Conservation (phyloP, 2,797 vertebrate genomes). For the Dermochelys coriacea region DNA sequence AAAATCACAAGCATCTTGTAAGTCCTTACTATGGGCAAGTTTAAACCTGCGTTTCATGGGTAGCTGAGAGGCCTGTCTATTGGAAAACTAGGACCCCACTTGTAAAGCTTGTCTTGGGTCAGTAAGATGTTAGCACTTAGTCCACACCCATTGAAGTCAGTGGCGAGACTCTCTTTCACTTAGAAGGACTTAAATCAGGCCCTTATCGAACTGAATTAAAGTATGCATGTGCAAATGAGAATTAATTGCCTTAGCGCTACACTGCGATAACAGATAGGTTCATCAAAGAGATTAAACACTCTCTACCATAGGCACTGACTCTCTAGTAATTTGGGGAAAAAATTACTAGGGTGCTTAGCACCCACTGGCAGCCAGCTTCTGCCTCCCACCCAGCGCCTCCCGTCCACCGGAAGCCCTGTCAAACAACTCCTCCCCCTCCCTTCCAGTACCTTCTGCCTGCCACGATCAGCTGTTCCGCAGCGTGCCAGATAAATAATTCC, state of each 20-base stretch:
- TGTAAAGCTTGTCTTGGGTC: not conserved
- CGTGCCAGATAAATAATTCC: too few relatives aligned
- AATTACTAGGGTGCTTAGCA: too few relatives aligned
- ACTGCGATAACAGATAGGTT: not conserved
- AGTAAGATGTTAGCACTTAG: not conserved
- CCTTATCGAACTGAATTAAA: not conserved
- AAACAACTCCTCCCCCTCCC: too few relatives aligned
- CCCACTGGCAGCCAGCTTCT: too few relatives aligned
- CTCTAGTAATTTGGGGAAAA: too few relatives aligned
- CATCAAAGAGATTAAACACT: not conserved
- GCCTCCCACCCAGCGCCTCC: too few relatives aligned
- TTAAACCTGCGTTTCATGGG: not conserved
- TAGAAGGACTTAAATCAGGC: not conserved
- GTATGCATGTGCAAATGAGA: not conserved
- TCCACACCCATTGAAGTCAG: not conserved
- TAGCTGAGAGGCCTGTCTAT: not conserved
- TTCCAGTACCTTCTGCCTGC: too few relatives aligned
- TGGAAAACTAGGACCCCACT: not conserved
- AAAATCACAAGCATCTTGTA: not conserved
- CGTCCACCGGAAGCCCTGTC: too few relatives aligned
- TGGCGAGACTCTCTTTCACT: not conserved
- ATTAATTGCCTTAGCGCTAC: not conserved
- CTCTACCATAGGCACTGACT: too few relatives aligned
- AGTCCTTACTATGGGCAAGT: not conserved
- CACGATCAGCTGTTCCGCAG: accelerated